Base-by-base conservation (phyloP, 2,888 invertebrate genomes). In the Parasteatoda lunata region DNA sequence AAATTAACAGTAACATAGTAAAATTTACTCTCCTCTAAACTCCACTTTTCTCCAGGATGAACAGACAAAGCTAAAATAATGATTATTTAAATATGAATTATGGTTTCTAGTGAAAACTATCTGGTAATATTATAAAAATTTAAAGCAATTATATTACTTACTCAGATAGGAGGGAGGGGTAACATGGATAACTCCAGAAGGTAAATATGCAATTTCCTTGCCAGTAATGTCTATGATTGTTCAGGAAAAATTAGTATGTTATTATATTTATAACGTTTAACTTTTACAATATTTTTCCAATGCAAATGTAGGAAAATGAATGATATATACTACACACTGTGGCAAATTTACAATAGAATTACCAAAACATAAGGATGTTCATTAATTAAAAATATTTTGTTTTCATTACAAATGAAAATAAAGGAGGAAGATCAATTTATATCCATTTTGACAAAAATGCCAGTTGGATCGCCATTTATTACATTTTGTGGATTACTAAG, bases 31-130 rank as follows among this genome's bases (percentile, higher is more conserved):
- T 95, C 93, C 83, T 96, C 93, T 4, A 97, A 93, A 4, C 95
- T 94, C 95, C 95, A 96, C 91, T 95, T 96, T 90, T 94, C 94
- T 90, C 95, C 94, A 0, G 97, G 96, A 86, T 95, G 91, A 30
- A 96, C 93, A 65, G 88, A 88, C 4, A 88, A 52, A 13, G 84
- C 84, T 87, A 9, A 71, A 79, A 77, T 7, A 59, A 45, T 3
- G 5, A 59, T 11, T 59, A 0, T 11, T 11, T 75, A 75, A 45
- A n/a, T 30, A 59, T 9, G 11, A 73, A 13, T 15, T 30, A 52
- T 52, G 15, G 5, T 47, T 13, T 47, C 59, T 64, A 3, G 64
- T 30, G 64, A 48, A 48, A 4, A 64, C n/a, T 45, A n/a, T 49
- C 15, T 11, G 59, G 48, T 6, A 59, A 79, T 0, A 13, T n/a